Percentiles rank a stretch among this genome's conserved stretches.
Evolutionary conservation across 2,888 invertebrate species (phyloP).

Genomic region (Pachymerium ferrugineum): DNA sequence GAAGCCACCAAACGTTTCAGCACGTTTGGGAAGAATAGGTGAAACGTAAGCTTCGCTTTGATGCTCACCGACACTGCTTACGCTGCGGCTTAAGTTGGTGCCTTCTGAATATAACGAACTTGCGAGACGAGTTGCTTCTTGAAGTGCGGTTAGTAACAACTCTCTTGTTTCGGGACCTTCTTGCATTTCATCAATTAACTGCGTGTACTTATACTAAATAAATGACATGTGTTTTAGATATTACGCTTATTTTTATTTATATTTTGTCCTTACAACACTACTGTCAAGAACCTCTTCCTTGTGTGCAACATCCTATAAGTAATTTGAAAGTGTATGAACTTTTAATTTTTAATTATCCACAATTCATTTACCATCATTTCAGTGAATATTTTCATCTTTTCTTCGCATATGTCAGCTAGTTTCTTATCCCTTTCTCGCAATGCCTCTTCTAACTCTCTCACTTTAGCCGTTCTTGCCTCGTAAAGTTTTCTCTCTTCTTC

Average conservation of each 20-base stretch:
- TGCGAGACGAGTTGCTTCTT: conserved; percentile 54
- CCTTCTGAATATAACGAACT: conserved; percentile 51
- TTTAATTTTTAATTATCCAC: not conserved
- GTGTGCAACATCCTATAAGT: conserved; percentile 40
- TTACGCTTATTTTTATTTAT: not conserved
- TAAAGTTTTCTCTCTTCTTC: conserved; percentile 72
- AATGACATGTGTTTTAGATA: not conserved
- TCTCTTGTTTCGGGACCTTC: conserved; percentile 54
- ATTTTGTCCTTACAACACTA: conserved; percentile 34
- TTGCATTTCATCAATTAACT: conserved; percentile 59
- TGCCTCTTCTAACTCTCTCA: conserved; percentile 72
- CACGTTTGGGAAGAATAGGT: conserved; percentile 80
- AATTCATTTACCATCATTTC: conserved; percentile 56
- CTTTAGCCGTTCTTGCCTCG: conserved; percentile 70
- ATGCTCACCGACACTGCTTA: conserved; percentile 88
- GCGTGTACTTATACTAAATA: conserved; percentile 58
- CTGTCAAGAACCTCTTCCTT: conserved; percentile 39
- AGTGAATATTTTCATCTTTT: conserved; percentile 67
- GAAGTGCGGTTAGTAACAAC: conserved; percentile 69
- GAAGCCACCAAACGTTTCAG: conserved; percentile 94
- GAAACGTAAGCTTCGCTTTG: conserved; percentile 79
- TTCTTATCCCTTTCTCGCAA: conserved; percentile 81
- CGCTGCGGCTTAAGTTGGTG: conserved; percentile 76
- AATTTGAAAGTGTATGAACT: conserved; percentile 19
- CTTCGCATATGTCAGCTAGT: conserved; percentile 76